Evolutionary conservation across 1,140 invertebrate genomes (phyloP).

Genomic region (Eupristina koningsbergeri): DNA sequence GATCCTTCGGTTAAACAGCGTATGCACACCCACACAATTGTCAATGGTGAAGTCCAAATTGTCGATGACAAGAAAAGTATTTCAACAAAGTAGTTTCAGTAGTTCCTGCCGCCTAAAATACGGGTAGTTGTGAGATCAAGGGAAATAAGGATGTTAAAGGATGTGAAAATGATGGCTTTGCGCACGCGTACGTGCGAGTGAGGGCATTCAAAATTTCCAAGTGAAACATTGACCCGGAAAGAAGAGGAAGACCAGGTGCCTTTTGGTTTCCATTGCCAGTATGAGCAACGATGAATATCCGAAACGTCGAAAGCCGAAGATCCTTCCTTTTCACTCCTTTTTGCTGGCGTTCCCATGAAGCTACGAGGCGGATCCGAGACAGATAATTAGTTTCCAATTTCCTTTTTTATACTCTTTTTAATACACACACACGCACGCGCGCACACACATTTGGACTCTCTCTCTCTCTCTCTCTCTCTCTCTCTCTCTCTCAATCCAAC

Average conservation of each 20-base stretch:
- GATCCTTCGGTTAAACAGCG: too few relatives aligned
- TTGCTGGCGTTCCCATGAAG: background rate
- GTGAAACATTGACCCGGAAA: constrained; percentile 11
- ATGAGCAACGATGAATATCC: background rate
- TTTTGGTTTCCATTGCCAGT: background rate
- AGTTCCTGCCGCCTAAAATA: too few relatives aligned
- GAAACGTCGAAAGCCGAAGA: background rate
- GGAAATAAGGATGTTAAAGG: too few relatives aligned
- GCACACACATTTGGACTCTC: background rate
- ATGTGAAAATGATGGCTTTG: background rate
- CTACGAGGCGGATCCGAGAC: constrained; percentile 3
- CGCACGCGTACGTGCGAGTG: background rate
- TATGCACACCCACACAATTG: too few relatives aligned
- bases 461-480: too few relatives aligned
- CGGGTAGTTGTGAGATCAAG: too few relatives aligned
- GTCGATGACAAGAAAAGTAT: too few relatives aligned
- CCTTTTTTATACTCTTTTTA: background rate
- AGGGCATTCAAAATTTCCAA: background rate
- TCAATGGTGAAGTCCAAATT: too few relatives aligned
- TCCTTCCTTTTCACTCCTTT: background rate
- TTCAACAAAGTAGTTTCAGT: too few relatives aligned
- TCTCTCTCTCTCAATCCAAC: too few relatives aligned
- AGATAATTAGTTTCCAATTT: constrained; percentile 43
- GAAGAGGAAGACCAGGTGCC: background rate
- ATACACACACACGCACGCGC: too few relatives aligned